Conservation (phyloP, 2,888 invertebrate genomes). For the Tyria jacobaeae region DNA sequence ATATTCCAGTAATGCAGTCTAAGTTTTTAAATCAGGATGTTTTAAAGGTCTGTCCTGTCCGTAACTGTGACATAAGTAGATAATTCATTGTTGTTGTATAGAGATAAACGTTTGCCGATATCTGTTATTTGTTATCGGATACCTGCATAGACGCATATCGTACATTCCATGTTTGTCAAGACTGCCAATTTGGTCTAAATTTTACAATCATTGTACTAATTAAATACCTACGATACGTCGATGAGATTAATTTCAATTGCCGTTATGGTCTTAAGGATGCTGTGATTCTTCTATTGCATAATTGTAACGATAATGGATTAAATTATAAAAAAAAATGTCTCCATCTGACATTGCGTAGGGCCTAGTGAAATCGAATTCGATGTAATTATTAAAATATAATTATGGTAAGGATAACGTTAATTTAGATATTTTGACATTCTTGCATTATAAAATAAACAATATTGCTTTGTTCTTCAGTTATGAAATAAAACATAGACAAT, state of each 20-base stretch:
- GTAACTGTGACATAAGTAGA: slow-evolving; percentile 70
- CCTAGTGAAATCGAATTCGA: slow-evolving; percentile 84
- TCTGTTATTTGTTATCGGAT: slow-evolving; percentile 84
- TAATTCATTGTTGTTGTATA: slow-evolving; percentile 84
- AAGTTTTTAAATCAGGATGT: slow-evolving; percentile 52
- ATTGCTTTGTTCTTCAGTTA: slow-evolving; percentile 76
- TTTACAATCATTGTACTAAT: slow-evolving; percentile 83
- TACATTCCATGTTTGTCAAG: slow-evolving; percentile 87
- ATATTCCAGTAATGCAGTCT: slow-evolving; percentile 63
- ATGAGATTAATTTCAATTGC: slow-evolving; percentile 84
- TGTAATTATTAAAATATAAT: slow-evolving; percentile 78
- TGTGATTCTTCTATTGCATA: slow-evolving; percentile 87
- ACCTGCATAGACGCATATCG: slow-evolving; percentile 86
- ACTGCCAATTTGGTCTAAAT: slow-evolving; percentile 87
- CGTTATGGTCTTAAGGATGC: slow-evolving; percentile 86
- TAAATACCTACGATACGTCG: slow-evolving; percentile 84
- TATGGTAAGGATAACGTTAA: slow-evolving; percentile 71
- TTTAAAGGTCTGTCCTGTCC: slow-evolving; percentile 60
- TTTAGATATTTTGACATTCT: slow-evolving; percentile 81
- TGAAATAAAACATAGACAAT: slow-evolving; percentile 79
- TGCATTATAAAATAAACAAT: slow-evolving; percentile 74
- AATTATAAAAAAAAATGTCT: slow-evolving; percentile 75
- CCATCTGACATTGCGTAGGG: slow-evolving; percentile 83
- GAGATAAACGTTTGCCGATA: slow-evolving; percentile 80
- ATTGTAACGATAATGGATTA: slow-evolving; percentile 78